Evolutionary conservation across 2,797 vertebrate genomes (phyloP).

Genomic region (Intellagama lesueurii): DNA sequence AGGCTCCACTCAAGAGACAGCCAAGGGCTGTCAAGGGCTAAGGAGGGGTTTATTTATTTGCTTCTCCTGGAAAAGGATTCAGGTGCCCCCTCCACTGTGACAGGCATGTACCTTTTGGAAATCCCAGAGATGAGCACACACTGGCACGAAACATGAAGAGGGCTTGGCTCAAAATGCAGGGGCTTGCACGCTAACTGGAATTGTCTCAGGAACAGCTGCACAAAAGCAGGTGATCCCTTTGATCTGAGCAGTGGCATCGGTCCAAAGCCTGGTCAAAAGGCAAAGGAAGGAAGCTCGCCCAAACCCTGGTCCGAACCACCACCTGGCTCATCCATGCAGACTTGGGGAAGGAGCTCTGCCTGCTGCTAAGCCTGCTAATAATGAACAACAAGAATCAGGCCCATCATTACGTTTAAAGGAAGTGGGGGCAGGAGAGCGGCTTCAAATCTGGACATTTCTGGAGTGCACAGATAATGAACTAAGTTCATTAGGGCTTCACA

Average conservation of each 20-base stretch:
- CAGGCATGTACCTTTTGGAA: background rate
- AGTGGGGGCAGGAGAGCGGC: background rate
- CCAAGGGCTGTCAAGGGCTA: too few species aligned
- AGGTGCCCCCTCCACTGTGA: too few species aligned
- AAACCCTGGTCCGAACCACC: background rate
- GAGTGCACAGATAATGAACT: constrained; percentile 18
- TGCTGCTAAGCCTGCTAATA: background rate
- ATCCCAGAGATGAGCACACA: too few species aligned
- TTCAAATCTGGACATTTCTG: background rate
- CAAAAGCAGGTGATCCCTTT: too few species aligned
- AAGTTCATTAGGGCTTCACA: background rate
- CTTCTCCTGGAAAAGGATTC: too few species aligned
- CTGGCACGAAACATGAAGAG: background rate
- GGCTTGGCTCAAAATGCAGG: too few species aligned
- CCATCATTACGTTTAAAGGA: background rate
- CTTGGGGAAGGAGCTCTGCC: background rate
- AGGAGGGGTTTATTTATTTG: too few species aligned
- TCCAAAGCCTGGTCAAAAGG: background rate
- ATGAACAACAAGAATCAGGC: background rate
- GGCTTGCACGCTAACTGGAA: too few species aligned
- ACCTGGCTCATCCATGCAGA: background rate
- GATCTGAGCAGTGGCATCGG: background rate
- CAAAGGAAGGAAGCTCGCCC: too few species aligned
- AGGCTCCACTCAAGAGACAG: background rate
- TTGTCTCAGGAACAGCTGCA: background rate